Percentiles rank a stretch among this genome's conserved stretches.
These are phyloP conservation scores for Bombus pascuorum DNA, from an alignment of 1,140 invertebrate genomes.

Conservation along the genomic window DNA sequence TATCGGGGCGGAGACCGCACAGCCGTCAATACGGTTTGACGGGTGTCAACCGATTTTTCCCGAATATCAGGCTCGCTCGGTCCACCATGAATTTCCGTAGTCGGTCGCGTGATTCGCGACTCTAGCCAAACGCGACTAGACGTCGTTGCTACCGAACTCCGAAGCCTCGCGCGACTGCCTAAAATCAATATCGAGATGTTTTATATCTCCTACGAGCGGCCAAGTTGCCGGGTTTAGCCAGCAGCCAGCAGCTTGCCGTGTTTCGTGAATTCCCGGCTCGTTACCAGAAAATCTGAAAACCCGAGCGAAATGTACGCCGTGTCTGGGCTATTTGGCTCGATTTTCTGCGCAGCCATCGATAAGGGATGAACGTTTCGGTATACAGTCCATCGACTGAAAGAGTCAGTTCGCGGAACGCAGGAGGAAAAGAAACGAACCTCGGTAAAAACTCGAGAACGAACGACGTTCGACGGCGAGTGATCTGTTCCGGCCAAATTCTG, in stretches of 20 bases:
- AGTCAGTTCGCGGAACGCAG: too few relatives aligned
- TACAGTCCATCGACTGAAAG: too few relatives aligned
- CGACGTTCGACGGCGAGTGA: too few relatives aligned
- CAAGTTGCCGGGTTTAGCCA: not conserved
- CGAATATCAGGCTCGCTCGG: not conserved
- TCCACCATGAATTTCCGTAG: too few relatives aligned
- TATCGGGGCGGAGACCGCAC: not conserved
- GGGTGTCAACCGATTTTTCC: slow-evolving; percentile 36
- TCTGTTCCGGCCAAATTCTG: too few relatives aligned
- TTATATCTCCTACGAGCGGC: slow-evolving; percentile 7
- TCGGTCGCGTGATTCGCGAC: not conserved
- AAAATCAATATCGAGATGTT: slow-evolving; percentile 45
- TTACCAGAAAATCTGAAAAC: not conserved
- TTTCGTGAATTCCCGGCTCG: not conserved
- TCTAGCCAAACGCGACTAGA: not conserved
- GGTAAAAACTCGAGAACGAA: too few relatives aligned
- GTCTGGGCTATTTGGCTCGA: too few relatives aligned
- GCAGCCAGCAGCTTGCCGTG: not conserved
- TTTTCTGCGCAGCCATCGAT: too few relatives aligned
- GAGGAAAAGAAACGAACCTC: too few relatives aligned
- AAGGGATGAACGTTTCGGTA: too few relatives aligned
- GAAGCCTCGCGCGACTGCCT: not conserved
- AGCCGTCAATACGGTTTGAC: slow-evolving; percentile 16
- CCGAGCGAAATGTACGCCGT: not conserved
- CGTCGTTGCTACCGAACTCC: not conserved